A percentile compares a stretch with the other conserved stretches of the same genome.
These are phyloP conservation scores for Sinosuthora webbiana DNA, from an alignment of 2,113 vertebrate species.

Conservation along the genomic window DNA sequence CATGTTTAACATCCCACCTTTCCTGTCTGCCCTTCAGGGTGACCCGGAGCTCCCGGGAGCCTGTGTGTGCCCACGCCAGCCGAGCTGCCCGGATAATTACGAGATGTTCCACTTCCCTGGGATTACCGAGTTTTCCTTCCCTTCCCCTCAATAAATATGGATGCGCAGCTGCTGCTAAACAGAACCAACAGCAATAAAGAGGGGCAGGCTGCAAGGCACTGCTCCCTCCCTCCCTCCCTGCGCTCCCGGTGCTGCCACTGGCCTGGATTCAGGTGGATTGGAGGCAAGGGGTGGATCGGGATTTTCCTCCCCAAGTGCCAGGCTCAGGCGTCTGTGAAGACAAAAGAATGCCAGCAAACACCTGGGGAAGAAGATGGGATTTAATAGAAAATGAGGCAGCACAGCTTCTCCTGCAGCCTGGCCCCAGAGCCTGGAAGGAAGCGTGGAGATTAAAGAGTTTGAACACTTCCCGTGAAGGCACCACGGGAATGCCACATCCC, in stretches of 20 bases:
- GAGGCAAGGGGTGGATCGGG: rapidly evolving
- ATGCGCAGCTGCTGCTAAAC: not conserved
- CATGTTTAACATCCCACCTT: not conserved
- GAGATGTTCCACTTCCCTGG: not conserved
- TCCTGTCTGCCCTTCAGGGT: not conserved
- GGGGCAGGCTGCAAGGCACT: not conserved
- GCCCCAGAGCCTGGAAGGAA: not conserved
- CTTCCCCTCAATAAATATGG: slow-evolving; percentile 21
- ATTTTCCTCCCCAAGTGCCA: not conserved
- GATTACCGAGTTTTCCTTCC: not conserved
- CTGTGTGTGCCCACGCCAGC: not conserved
- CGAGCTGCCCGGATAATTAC: not conserved
- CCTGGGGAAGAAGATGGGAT: rapidly evolving
- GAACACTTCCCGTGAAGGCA: not conserved
- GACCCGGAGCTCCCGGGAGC: not conserved
- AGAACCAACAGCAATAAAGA: not conserved
- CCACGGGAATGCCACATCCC: not conserved
- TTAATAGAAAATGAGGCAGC: not conserved
- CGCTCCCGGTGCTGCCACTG: not conserved
- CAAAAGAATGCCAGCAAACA: not conserved
- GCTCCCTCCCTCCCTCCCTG: rapidly evolving
- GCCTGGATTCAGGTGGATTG: rapidly evolving
- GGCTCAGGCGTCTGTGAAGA: not conserved
- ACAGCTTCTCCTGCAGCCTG: not conserved
- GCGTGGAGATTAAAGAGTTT: rapidly evolving